Base-by-base conservation (phyloP, 1,140 invertebrate species). In the Camponotus vicinus region DNA sequence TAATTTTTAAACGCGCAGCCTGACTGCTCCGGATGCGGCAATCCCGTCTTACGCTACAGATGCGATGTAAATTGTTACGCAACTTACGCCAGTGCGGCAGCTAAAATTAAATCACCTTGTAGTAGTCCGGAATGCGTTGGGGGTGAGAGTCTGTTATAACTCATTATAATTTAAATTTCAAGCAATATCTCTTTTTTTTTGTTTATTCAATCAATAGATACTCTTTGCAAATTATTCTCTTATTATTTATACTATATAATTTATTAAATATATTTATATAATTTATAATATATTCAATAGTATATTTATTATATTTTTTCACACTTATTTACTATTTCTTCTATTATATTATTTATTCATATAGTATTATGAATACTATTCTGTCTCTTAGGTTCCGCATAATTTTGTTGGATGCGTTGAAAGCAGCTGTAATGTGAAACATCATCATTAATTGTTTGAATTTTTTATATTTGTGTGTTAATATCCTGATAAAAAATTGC, bases 21-120 rank as follows among this genome's bases (percentile, higher is more conserved):
- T 3, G 93, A 94, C 52, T 94, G 93, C 42, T 93, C 92, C 0
- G 71, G 52, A 37, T 94, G 93, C 63, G 59, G 27, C 13, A 88
- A 88, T 86, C 89, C 91, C n/a, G 57, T 91, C n/a, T 64, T 80
- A 0, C 71, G 83, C 11, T 82, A 67, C 73, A 88, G 13, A 9
- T 86, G 85, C 37, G 66, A 86, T 18, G 45, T 61, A 42, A 84
- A 37, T n/a, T 89, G 88, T 70, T 57, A 78, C 18, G 18, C 57
- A 64, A 32, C 34, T 64, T 13, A 70, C 6, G n/a, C 55, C 34
- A 55, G 71, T 27, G 40, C n/a, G 13, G 9, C 18, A 13, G 59
- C 37, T 8, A 80, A 59, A 40, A 21, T 21, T n/a, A 15, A 42
- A 6, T 0, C 4, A 2, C 49, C 45, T 52, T 89, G 85, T 9